Evolutionary conservation across 2,888 invertebrate species (phyloP).

Genomic region (Odontothrips loti): DNA sequence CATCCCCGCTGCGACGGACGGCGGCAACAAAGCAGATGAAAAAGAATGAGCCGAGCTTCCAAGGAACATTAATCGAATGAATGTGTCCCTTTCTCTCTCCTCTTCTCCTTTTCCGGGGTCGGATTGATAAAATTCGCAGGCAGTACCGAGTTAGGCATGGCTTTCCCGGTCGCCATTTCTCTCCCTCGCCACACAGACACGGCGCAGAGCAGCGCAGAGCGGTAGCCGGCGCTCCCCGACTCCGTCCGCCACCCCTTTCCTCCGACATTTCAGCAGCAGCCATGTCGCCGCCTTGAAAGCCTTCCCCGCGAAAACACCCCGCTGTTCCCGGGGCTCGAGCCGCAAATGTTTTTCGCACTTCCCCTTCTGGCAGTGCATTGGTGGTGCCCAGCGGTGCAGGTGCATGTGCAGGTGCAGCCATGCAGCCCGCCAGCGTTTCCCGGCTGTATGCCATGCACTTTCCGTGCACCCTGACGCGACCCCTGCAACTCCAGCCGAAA

Average conservation of each 20-base stretch:
- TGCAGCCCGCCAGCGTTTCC: no score
- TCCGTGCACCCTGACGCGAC: no score
- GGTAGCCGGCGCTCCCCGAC: no score
- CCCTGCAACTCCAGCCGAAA: no score
- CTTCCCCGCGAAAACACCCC: not conserved
- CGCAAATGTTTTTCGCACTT: not conserved
- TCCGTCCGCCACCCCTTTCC: no score
- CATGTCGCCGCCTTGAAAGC: no score
- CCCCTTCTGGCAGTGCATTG: not conserved
- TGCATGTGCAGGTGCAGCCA: no score
- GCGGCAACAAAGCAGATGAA: not conserved
- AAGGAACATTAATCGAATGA: not conserved
- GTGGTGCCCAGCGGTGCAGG: not conserved
- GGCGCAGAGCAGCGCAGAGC: no score
- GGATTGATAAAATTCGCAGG: not conserved
- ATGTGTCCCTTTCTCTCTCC: no score
- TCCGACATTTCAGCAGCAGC: no score
- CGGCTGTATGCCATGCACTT: no score
- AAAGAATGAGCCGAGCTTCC: not conserved
- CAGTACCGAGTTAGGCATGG: not conserved
- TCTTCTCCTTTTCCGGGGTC: not conserved
- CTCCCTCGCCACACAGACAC: not conserved
- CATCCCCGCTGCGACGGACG: not conserved
- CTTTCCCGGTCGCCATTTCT: not conserved
- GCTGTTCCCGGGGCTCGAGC: not conserved